phyloP scores from a whole-genome alignment of 2,113 vertebrate species.

The Caretta caretta region DNA sequence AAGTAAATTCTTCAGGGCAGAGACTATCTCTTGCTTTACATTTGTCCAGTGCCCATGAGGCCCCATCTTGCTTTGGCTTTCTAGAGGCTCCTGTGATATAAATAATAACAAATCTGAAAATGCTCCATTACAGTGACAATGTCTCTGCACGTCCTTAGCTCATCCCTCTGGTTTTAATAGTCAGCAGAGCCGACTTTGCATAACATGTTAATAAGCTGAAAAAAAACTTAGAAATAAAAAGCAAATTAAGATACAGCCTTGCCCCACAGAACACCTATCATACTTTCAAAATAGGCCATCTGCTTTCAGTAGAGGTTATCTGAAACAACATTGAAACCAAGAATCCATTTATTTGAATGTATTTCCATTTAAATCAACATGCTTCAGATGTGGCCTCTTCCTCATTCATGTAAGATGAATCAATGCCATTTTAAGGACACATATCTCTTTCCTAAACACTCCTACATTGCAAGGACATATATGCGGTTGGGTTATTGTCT shows the following conservation, averaged over 20 bases:
- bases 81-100: not conserved
- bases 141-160: constrained; percentile 48
- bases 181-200: constrained; percentile 73
- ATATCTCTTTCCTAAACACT: constrained; percentile 59
- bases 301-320: constrained; percentile 80
- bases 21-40: not conserved
- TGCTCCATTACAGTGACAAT: constrained; percentile 1
- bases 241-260: constrained; percentile 77
- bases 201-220: constrained; percentile 78
- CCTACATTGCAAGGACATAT: constrained; percentile 40
- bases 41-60: not conserved
- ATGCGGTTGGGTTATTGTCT: constrained; percentile 45
- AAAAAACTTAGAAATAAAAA: constrained; percentile 74
- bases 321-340: constrained; percentile 74
- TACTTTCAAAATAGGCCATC: constrained; percentile 83
- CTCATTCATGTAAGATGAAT: constrained; percentile 74
- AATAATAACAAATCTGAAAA: constrained; percentile 30
- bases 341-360: constrained; percentile 84
- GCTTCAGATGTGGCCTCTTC: constrained; percentile 71
- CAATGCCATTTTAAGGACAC: constrained; percentile 74
- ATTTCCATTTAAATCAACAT: constrained; percentile 85
- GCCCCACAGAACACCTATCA: constrained; percentile 77
- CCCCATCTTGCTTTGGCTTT: not conserved
- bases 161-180: constrained; percentile 39
- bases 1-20: not conserved